phyloP scores from a whole-genome alignment of 2,113 vertebrate species.

The Myrmophylax atrothorax region DNA sequence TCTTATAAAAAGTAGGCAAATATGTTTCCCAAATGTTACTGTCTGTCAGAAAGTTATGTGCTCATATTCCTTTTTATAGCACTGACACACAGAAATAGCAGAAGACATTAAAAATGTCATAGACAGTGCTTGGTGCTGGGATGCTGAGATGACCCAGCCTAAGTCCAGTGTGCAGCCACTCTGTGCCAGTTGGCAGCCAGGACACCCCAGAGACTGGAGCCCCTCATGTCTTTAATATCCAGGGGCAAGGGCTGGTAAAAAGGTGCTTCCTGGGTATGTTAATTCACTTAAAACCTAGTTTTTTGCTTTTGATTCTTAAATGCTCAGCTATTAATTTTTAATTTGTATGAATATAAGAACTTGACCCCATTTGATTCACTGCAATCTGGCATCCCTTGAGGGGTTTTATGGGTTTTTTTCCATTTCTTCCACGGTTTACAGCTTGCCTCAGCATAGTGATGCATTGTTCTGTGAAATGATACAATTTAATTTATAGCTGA shows the following conservation, averaged over 20 bases:
- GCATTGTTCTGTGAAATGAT: background rate
- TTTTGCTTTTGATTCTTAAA: background rate
- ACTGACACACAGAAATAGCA: background rate
- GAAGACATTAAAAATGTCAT: background rate
- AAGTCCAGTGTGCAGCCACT: background rate
- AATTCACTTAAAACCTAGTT: background rate
- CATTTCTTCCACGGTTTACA: background rate
- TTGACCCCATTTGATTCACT: background rate
- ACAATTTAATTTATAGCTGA: background rate
- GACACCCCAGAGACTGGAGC: background rate
- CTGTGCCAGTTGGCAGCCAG: fast-evolving
- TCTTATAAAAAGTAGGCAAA: background rate
- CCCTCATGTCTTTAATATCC: fast-evolving
- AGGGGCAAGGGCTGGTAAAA: background rate
- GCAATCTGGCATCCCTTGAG: background rate
- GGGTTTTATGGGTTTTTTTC: background rate
- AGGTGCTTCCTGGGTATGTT: background rate
- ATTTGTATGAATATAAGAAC: background rate
- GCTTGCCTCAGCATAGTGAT: background rate
- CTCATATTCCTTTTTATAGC: background rate
- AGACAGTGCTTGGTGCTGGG: background rate
- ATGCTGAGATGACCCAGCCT: fast-evolving
- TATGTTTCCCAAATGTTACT: background rate
- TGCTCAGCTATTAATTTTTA: background rate
- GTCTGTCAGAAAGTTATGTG: background rate